Conservation (phyloP, 2,797 vertebrate genomes). For the Acrocephalus scirpaceus region DNA sequence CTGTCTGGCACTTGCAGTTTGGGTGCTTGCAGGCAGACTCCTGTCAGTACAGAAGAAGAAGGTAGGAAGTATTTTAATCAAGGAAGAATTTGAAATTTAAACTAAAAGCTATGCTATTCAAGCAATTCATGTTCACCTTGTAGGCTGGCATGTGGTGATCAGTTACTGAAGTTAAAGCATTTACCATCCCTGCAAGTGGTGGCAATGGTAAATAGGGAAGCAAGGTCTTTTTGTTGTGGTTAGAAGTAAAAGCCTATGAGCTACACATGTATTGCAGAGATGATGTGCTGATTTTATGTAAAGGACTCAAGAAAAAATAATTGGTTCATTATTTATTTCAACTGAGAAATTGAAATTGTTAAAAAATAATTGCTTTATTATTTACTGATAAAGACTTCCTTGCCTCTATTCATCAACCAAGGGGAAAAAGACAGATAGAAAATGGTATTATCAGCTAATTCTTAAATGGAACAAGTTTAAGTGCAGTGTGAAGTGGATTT, state of each 20-base stretch:
- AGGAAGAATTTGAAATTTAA: not conserved
- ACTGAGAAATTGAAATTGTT: not conserved
- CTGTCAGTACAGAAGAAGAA: not conserved
- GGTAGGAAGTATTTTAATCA: not conserved
- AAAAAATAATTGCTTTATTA: not conserved
- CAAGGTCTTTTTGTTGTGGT: not conserved
- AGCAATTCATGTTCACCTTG: not conserved
- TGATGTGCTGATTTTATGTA: not conserved
- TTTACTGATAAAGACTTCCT: conserved; percentile 1
- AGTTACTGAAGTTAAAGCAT: not conserved
- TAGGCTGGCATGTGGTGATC: not conserved
- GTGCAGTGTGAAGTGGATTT: not conserved
- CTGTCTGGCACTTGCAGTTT: not conserved
- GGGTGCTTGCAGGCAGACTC: not conserved
- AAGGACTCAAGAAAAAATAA: not conserved
- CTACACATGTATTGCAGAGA: not conserved
- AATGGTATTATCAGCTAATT: not conserved
- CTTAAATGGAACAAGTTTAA: not conserved
- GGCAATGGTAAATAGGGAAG: not conserved
- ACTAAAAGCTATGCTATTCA: not conserved
- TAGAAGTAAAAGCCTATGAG: not conserved
- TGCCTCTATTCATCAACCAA: not conserved
- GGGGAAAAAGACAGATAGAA: not conserved
- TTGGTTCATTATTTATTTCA: not conserved
- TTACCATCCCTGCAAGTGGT: not conserved